These are phyloP conservation scores for Lepas anatifera DNA, from an alignment of 2,888 invertebrate species.

Conservation along the genomic window DNA sequence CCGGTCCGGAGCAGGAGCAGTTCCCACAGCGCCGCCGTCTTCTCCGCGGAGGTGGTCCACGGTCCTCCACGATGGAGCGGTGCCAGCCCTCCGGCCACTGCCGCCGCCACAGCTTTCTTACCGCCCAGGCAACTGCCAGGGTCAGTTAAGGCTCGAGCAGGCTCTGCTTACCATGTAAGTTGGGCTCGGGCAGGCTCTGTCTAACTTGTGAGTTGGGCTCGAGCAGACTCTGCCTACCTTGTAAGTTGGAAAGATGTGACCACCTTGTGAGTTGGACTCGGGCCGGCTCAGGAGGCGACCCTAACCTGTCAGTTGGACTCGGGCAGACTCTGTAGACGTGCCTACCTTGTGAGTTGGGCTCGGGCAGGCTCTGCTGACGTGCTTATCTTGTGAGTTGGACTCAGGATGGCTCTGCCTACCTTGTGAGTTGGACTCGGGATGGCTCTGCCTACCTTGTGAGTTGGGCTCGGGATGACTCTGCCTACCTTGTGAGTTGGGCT, in stretches of 20 bases:
- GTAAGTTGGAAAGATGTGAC: no score
- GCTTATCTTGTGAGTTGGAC: not conserved
- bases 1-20: no score
- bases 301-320: not conserved
- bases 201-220: not conserved
- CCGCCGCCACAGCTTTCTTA: no score
- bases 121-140: no score
- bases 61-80: no score
- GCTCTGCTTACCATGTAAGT: not conserved
- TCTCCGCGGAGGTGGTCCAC: no score
- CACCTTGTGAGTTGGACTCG: not conserved
- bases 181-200: not conserved
- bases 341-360: not conserved
- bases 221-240: not conserved
- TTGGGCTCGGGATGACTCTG: conserved; percentile 17
- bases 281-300: no score
- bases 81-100: no score
- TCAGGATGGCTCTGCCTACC: no score
- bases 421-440: not conserved
- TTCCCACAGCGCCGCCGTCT: no score
- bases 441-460: not conserved
- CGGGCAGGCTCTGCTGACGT: not conserved
- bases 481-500: conserved; percentile 96
- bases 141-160: no score
- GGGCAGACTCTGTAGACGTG: not conserved